phyloP scores from a whole-genome alignment of 92 coral and sea anemone genomes.

The Muricea muricata region DNA sequence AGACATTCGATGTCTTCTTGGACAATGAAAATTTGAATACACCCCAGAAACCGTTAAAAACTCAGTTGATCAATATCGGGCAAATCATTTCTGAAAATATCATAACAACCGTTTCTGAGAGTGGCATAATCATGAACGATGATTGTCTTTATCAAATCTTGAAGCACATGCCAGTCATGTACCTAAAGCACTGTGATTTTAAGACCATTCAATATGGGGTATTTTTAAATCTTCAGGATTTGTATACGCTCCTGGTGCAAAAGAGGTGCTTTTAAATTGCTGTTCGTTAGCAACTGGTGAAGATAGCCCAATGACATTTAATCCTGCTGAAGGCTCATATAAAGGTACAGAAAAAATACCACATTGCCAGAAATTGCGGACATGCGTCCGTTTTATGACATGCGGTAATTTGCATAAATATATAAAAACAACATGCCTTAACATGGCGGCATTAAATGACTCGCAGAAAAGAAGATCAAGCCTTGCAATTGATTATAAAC shows the following conservation, averaged over 20 bases:
- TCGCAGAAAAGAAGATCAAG: not conserved
- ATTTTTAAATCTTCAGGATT: not conserved
- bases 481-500: constrained; percentile 11
- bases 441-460: constrained; percentile 2
- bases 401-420: constrained; percentile 28
- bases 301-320: too few species aligned
- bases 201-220: not conserved
- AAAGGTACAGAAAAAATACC: too few species aligned
- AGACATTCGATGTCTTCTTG: not conserved
- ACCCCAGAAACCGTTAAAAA: not conserved
- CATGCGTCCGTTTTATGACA: constrained; percentile 27
- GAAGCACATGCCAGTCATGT: not conserved
- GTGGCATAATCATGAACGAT: not conserved
- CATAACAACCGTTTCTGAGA: not conserved
- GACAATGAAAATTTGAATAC: not conserved
- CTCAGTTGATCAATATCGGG: not conserved
- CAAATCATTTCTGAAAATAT: not conserved
- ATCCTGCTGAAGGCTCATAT: too few species aligned
- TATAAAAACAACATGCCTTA: constrained; percentile 53
- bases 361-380: constrained; percentile 53
- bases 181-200: too few species aligned
- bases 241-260: constrained; percentile 3
- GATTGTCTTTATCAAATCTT: not conserved
- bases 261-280: not conserved
- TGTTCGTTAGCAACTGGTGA: not conserved